Conservation (phyloP, 1,140 invertebrate genomes). For the Eumeta japonica region DNA sequence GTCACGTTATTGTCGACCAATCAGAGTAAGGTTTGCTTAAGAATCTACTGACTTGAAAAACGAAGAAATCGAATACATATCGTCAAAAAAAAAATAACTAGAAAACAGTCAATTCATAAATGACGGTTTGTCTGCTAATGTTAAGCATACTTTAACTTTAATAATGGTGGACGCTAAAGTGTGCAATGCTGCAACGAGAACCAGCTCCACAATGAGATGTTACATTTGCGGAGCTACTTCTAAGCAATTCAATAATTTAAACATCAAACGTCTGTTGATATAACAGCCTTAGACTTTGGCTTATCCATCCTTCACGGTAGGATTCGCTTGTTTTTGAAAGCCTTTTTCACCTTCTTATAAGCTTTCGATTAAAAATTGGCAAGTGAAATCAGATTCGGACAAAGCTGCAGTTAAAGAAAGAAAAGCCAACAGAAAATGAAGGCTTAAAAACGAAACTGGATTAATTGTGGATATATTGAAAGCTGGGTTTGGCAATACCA, state of each 20-base stretch:
- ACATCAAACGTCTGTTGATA: conserved; percentile 9
- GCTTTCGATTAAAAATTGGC: conserved; percentile 16
- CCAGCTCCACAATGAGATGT: conserved; percentile 17
- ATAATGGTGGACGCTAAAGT: conserved; percentile 34
- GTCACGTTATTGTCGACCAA: conserved; percentile 13
- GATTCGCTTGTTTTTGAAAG: conserved; percentile 32
- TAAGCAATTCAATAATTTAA: conserved; percentile 22
- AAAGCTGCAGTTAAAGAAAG: conserved; percentile 12
- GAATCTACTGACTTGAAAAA: conserved; percentile 14
- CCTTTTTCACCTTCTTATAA: conserved; percentile 27
- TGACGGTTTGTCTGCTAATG: too few relatives aligned
- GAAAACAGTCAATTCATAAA: neutral
- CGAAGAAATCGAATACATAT: conserved; percentile 13
- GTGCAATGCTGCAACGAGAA: conserved; percentile 26
- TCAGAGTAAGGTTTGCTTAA: conserved; percentile 17
- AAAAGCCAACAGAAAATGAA: conserved; percentile 10
- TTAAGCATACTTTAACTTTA: conserved; percentile 17
- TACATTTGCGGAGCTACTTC: conserved; percentile 26
- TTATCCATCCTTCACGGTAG: conserved; percentile 26
- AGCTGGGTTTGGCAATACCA: conserved; percentile 23
- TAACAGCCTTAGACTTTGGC: conserved; percentile 8
- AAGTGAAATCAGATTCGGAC: neutral
- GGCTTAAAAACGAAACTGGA: conserved; percentile 18
- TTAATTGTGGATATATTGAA: conserved; percentile 26
- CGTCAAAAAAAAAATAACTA: neutral